Evolutionary conservation across 2,888 invertebrate genomes (phyloP).

Genomic region (Itoplectis maculator): DNA sequence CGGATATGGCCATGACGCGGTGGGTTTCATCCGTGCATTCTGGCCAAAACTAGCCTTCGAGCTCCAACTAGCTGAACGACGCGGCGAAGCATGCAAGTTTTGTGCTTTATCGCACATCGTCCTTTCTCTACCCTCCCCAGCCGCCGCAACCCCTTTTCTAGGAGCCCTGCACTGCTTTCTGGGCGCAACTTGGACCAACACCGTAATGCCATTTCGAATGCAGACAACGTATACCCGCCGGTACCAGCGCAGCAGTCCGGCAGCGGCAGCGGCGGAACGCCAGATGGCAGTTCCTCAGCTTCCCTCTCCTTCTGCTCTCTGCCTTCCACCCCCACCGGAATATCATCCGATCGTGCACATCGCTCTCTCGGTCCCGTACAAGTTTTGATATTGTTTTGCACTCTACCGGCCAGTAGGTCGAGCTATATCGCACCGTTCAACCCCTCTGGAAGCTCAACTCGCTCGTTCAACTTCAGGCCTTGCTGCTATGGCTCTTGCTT

Average conservation of each 20-base stretch:
- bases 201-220: constrained; percentile 70
- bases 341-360: constrained; percentile 71
- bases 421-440: constrained; percentile 6
- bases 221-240: constrained; percentile 66
- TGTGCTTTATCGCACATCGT: constrained; percentile 68
- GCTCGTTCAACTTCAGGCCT: constrained; percentile 1
- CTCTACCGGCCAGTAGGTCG: constrained; percentile 47
- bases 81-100: constrained; percentile 70
- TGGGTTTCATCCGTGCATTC: constrained; percentile 44
- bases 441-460: constrained; percentile 1
- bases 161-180: constrained; percentile 54
- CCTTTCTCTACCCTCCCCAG: constrained; percentile 39
- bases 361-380: constrained; percentile 60
- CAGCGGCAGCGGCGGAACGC: constrained; percentile 50
- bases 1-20: constrained; percentile 39
- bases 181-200: constrained; percentile 61
- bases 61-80: constrained; percentile 44
- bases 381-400: constrained; percentile 70
- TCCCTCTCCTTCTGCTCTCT: constrained; percentile 14
- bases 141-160: constrained; percentile 38
- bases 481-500: background rate
- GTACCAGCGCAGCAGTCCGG: constrained; percentile 5
- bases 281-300: constrained; percentile 54
- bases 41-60: constrained; percentile 37
- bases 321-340: constrained; percentile 54